A percentile compares a stretch with the other conserved stretches of the same genome.
Conservation (phyloP, 2,113 vertebrate genomes). For the Maccullochella peelii region DNA sequence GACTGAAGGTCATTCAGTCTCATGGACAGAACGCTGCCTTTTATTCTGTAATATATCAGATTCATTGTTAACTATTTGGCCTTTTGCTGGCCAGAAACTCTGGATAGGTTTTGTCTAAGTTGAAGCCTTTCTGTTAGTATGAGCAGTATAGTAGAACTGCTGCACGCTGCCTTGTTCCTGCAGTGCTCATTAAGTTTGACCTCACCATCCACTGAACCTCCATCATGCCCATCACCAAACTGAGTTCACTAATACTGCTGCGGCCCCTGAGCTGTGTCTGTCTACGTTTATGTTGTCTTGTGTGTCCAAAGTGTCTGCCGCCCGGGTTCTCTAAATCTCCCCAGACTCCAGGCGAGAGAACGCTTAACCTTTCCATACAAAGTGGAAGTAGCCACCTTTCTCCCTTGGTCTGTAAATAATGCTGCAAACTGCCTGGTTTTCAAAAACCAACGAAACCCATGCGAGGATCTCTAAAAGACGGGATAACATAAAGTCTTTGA, state of each 20-base stretch:
- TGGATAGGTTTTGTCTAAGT: neutral
- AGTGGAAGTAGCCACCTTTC: slow-evolving; percentile 49
- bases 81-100: slow-evolving; percentile 18
- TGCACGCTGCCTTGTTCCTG: slow-evolving; percentile 24
- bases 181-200: slow-evolving; percentile 1
- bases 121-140: slow-evolving; percentile 24
- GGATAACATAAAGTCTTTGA: slow-evolving; percentile 76
- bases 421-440: slow-evolving; percentile 90
- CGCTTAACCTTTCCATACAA: slow-evolving; percentile 30
- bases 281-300: neutral
- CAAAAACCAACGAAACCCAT: slow-evolving; percentile 83
- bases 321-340: slow-evolving; percentile 10
- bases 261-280: neutral
- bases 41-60: slow-evolving; percentile 1
- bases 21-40: slow-evolving; percentile 11
- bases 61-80: neutral
- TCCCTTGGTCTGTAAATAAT: slow-evolving; percentile 85
- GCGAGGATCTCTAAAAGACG: slow-evolving; percentile 82
- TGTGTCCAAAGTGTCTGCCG: slow-evolving; percentile 45
- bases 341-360: slow-evolving; percentile 15
- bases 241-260: neutral
- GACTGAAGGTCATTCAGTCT: neutral
- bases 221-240: neutral
- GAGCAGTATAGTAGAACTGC: slow-evolving; percentile 11
- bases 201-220: neutral